Percentiles rank a stretch among this genome's conserved stretches.
Conservation (phyloP, 2,888 invertebrate genomes). For the Apotomis capreana region DNA sequence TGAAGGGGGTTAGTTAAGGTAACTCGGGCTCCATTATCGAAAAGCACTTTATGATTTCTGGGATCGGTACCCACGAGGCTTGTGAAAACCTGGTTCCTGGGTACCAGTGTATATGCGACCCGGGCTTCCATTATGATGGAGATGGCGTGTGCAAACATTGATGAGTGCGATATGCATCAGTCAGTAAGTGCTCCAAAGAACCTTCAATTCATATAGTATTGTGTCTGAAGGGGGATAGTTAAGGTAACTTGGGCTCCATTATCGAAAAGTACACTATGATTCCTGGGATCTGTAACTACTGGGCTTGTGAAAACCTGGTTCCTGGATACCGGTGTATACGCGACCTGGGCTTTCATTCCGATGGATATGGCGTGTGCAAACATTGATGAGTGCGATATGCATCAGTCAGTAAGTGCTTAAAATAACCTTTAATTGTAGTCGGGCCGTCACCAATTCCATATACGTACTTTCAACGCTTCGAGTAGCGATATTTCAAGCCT, state of each 20-base stretch:
- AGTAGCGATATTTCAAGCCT: too few species aligned
- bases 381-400: constrained; percentile 92
- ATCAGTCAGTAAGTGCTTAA: constrained; percentile 84
- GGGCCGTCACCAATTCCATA: too few species aligned
- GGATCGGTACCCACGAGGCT: not conserved
- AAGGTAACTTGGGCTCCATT: too few species aligned
- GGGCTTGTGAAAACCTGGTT: constrained; percentile 71
- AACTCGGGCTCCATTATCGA: too few species aligned
- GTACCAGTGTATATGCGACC: constrained; percentile 91
- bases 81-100: constrained; percentile 85
- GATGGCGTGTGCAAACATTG: constrained; percentile 91
- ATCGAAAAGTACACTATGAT: too few species aligned
- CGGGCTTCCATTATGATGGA: constrained; percentile 89
- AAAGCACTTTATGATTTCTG: not conserved
- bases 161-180: constrained; percentile 91
- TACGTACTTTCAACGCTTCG: too few species aligned
- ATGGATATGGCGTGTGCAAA: constrained; percentile 89
- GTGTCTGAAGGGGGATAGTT: too few species aligned
- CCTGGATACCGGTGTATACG: constrained; percentile 93
- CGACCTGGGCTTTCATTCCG: constrained; percentile 90
- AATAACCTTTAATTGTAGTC: constrained; percentile 53
- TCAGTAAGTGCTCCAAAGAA: constrained; percentile 75
- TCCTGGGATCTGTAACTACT: too few species aligned
- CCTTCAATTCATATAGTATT: not conserved
- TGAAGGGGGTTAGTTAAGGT: too few species aligned